phyloP scores from a whole-genome alignment of 2,888 invertebrate genomes.

The Drosophila meridiana region DNA sequence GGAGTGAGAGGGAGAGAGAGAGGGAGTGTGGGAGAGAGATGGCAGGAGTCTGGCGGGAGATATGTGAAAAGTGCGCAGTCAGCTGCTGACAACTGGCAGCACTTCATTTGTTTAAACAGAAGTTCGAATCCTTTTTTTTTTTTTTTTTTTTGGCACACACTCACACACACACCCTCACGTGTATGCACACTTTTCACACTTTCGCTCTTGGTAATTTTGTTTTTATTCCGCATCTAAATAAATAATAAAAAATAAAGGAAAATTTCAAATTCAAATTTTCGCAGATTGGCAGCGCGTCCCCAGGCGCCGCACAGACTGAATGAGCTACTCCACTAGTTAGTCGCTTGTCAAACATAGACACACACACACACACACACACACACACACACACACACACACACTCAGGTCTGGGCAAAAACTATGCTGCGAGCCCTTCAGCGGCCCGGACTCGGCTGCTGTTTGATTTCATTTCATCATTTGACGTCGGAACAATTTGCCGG shows the following conservation, averaged over 20 bases:
- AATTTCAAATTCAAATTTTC: conserved; percentile 73
- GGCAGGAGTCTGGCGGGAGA: not conserved
- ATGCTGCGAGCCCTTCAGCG: conserved; percentile 17
- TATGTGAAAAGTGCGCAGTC: conserved; percentile 44
- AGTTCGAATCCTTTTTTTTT: conserved; percentile 34
- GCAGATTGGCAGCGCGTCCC: conserved; percentile 69
- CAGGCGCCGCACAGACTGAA: conserved; percentile 14
- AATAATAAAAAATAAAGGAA: conserved; percentile 60
- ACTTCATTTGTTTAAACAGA: conserved; percentile 77
- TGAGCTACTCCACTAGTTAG: conserved; percentile 65
- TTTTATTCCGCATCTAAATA: conserved; percentile 60
- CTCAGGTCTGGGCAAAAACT: not conserved
- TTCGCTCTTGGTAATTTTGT: conserved; percentile 8
- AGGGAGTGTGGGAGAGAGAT: not conserved
- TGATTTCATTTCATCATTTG: conserved; percentile 80
- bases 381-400: not conserved
- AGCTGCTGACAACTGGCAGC: conserved; percentile 37
- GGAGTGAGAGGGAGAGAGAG: not conserved
- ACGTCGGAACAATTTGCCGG: conserved; percentile 80
- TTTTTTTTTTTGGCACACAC: conserved; percentile 13
- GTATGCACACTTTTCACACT: conserved; percentile 11
- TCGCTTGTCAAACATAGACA: conserved; percentile 63
- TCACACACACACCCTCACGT: not conserved
- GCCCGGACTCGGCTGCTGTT: conserved; percentile 47
- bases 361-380: conserved; percentile 5